Conservation (phyloP, 1,140 invertebrate genomes). For the Calephelis virginiensis region DNA sequence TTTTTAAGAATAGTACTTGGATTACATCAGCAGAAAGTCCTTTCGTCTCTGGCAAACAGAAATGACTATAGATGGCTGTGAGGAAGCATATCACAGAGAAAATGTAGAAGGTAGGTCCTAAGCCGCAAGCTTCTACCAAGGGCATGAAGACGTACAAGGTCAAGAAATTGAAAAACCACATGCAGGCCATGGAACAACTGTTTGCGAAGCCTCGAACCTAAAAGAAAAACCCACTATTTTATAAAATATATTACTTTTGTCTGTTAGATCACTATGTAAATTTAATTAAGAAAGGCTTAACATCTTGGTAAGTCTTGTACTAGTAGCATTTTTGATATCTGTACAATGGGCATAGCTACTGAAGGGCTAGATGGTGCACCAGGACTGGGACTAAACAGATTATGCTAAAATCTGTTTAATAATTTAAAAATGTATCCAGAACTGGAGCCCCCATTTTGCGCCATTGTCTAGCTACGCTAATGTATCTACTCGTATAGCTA, state of each 20-base stretch:
- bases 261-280: too few species aligned
- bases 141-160: conserved; percentile 61
- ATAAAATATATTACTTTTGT: too few species aligned
- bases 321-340: too few species aligned
- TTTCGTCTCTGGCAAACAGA: conserved; percentile 62
- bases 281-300: not conserved
- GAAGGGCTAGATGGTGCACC: too few species aligned
- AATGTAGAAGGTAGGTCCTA: conserved; percentile 53
- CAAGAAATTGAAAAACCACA: conserved; percentile 63
- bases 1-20: conserved; percentile 52
- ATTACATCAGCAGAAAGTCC: conserved; percentile 59
- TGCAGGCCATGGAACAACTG: conserved; percentile 50
- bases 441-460: too few species aligned
- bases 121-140: conserved; percentile 44
- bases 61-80: conserved; percentile 49
- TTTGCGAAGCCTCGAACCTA: conserved; percentile 64
- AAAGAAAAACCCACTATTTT: conserved; percentile 16
- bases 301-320: too few species aligned
- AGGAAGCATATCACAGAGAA: conserved; percentile 53
- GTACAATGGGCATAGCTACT: too few species aligned
- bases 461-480: too few species aligned
- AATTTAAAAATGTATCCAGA: too few species aligned
- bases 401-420: too few species aligned
- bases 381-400: too few species aligned
- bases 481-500: too few species aligned